Percentiles rank a stretch among this genome's conserved stretches.
Conservation (phyloP, 2,797 vertebrate genomes). For the Protosalanx chinensis region DNA sequence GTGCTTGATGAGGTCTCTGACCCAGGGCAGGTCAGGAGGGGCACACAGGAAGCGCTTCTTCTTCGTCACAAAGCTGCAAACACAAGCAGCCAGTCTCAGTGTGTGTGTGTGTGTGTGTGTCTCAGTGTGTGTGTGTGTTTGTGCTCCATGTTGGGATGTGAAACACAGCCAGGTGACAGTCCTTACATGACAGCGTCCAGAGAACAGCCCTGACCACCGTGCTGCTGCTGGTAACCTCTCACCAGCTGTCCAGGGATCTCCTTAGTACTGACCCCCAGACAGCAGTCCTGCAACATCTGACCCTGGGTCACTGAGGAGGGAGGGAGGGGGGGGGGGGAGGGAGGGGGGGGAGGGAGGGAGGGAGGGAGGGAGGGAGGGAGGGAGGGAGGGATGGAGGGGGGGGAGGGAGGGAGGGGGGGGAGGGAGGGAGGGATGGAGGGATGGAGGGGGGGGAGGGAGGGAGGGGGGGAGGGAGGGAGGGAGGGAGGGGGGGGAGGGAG, state of each 20-base stretch:
- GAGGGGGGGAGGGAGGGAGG: neutral
- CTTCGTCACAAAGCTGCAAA: slow-evolving; percentile 49
- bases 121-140: too few species aligned
- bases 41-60: slow-evolving; percentile 10
- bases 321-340: slow-evolving; percentile 9
- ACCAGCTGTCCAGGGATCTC: accelerated
- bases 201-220: slow-evolving; percentile 38
- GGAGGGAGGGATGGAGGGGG: neutral
- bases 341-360: neutral
- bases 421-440: neutral
- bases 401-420: neutral
- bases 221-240: slow-evolving; percentile 23
- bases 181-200: slow-evolving; percentile 37
- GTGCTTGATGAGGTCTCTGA: accelerated
- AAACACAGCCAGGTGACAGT: neutral
- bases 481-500: neutral
- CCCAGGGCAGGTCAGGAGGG: neutral
- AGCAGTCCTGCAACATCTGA: slow-evolving; percentile 48
- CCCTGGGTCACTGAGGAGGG: slow-evolving; percentile 38
- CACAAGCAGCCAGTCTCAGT: neutral
- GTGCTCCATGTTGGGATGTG: too few species aligned
- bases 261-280: slow-evolving; percentile 6
- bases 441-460: neutral
- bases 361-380: neutral
- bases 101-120: too few species aligned